Conservation (phyloP, 1,140 invertebrate species). For the Goniozus legneri region DNA sequence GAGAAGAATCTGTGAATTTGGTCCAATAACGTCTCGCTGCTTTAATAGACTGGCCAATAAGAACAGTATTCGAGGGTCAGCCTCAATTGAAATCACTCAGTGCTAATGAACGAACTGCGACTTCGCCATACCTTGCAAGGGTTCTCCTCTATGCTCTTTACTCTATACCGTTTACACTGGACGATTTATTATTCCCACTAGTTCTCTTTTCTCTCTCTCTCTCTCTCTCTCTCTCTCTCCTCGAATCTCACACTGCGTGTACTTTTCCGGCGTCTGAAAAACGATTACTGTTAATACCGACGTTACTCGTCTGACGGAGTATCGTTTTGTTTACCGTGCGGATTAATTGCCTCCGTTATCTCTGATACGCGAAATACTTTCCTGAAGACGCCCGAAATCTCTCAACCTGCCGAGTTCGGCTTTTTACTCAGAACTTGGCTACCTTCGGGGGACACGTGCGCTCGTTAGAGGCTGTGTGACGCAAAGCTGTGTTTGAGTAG, state of each 20-base stretch:
- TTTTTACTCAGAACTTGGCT: neutral
- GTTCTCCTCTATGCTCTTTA: neutral
- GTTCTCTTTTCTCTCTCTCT: neutral
- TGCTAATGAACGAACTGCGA: slow-evolving; percentile 29
- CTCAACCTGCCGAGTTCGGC: neutral
- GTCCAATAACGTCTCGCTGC: slow-evolving; percentile 27
- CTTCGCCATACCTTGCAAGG: slow-evolving; percentile 22
- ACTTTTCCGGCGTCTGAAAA: no score
- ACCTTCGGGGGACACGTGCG: neutral
- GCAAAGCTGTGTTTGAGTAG: slow-evolving; percentile 7
- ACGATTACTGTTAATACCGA: no score
- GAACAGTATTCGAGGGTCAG: slow-evolving; percentile 23
- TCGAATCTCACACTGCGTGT: neutral
- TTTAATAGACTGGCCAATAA: slow-evolving; percentile 45
- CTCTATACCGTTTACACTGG: neutral
- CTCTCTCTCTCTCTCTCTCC: slow-evolving; percentile 1
- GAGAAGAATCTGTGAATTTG: slow-evolving; percentile 16
- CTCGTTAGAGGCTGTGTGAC: neutral
- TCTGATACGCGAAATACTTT: slow-evolving; percentile 4
- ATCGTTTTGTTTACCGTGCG: slow-evolving; percentile 15
- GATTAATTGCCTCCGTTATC: slow-evolving; percentile 25
- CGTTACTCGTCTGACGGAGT: neutral
- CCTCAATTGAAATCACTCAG: slow-evolving; percentile 44
- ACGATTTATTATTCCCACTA: neutral
- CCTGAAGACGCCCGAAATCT: neutral